Percentiles rank a stretch among this genome's conserved stretches.
Conservation (phyloP, 2,113 vertebrate genomes). For the Gopherus evgoodei region DNA sequence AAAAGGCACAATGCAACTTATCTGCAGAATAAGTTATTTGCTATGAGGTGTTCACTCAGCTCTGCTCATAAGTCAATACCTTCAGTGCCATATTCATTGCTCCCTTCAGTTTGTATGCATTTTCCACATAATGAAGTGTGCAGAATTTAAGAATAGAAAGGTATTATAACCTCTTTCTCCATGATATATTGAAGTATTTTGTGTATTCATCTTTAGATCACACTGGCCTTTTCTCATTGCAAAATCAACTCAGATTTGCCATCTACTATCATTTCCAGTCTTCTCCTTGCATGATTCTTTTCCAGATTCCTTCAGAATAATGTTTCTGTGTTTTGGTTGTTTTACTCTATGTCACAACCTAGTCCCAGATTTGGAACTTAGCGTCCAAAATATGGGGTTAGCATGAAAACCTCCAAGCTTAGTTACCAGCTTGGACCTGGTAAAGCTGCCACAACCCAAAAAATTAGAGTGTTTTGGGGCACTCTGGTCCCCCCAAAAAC, state of each 20-base stretch:
- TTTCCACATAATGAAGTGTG: neutral
- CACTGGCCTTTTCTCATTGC: neutral
- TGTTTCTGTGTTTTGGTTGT: neutral
- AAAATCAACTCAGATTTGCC: neutral
- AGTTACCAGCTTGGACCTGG: too few species aligned
- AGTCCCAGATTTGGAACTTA: too few species aligned
- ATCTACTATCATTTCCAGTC: neutral
- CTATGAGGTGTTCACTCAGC: neutral
- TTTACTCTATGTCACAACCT: neutral
- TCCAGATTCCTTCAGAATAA: neutral
- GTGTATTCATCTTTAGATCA: neutral
- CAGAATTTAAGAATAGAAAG: neutral
- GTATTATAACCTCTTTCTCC: neutral
- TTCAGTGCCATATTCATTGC: neutral
- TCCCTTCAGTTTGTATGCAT: neutral
- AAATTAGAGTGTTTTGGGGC: too few species aligned
- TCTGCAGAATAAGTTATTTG: neutral
- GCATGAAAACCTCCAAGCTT: too few species aligned
- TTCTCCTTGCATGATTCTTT: neutral
- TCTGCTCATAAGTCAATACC: neutral
- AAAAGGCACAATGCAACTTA: neutral
- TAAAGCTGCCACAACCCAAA: too few species aligned
- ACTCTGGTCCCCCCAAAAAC: too few species aligned
- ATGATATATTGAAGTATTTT: neutral
- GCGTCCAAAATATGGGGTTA: too few species aligned